Evolutionary conservation across 2,888 invertebrate species (phyloP), one percentile per base, ranked within the genome.

Genomic region (Anthophora plumipes): DNA sequence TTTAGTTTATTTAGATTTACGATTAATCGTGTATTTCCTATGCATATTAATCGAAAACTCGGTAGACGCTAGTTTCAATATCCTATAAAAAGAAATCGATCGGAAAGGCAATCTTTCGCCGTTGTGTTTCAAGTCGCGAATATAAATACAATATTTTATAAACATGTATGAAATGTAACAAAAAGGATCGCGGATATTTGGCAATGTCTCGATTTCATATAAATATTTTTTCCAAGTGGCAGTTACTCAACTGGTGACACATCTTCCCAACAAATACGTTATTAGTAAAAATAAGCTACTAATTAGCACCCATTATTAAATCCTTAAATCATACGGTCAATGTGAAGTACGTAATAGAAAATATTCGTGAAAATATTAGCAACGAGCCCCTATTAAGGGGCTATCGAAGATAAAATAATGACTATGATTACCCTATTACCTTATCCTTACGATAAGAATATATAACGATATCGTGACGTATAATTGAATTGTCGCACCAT

Each of bases 241-340:
- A 70, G 48, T n/a, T 55, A 20, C 22, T 9, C 50, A 59, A 8
- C 59, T 39, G 14, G 12, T n/a, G 9, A 37, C 52, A 41, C 57
- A 63, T 54, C 11, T 12, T 31, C 25, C 46, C 50, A 57, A 39
- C 57, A 17, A 57, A 76, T 77, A 80, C 55, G 41, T 75, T 79
- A 85, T 86, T 85, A 84, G 66, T 86, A 80, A 80, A 61, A 78
- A 79, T 78, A 64, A 85, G 73, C 60, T 87, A 85, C 54, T 69
- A 77, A 80, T 82, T 85, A 88, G 87, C 88, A 87, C 88, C 88
- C 75, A 82, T 80, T 83, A 57, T 76, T 82, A 84, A n/a, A 79
- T 80, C 14, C 52, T 77, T 78, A 84, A 59, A 46, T 57, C 41
- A 39, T 68, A 80, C 22, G 70, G 55, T 82, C 75, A 72, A 80